Base-by-base conservation (phyloP, 2,113 vertebrate genomes). In the Benitochromis conjunctus region DNA sequence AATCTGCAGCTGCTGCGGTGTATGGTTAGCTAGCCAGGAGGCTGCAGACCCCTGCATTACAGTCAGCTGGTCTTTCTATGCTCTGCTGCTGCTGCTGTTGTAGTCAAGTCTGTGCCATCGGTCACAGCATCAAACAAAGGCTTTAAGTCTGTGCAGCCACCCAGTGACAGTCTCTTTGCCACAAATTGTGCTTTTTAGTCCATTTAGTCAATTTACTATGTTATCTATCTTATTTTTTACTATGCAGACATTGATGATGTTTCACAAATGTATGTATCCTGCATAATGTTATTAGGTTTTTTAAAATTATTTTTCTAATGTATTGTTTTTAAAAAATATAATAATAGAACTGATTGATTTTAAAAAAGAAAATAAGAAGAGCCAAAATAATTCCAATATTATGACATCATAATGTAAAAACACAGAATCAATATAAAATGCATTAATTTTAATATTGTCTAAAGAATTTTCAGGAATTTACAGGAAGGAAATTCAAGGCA, bases 1-100 rank as follows among this genome's bases (percentile, higher is more conserved):
- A 51, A 91, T 85, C 81, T 77, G 69, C 78, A 66, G 83, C 85
- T 84, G 84, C 82, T 88, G 89, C 85, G 21, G 34, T 56, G 74
- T 56, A 31, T 38, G 36, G 51, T 66, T 58, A 64, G 41, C 85
- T 74, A 57, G 36, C 74, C 48, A 29, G 80, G 81, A 85, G 78
- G 71, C 71, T 76, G 34, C 46, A 76, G 46, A n/a, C 26, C 10
- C 53, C 10, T n/a, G 64, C 46, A 18, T 74, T 69, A 66, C 82
- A 74, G 64, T 53, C 34, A 82, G 55, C 34, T 56, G 78, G 19
- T 86, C 43, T 69, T 77, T 69, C 53, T 77, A 11, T 26, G 55
- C 21, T 80, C 48, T 58, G 16, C 81, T 3, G 2, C 56, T 13
- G 11, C 5, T 82, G 51, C 7, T 21, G 10, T 24, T 29, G 5